phyloP scores from a whole-genome alignment of 2,888 invertebrate species.

The Isotomurus palustris region DNA sequence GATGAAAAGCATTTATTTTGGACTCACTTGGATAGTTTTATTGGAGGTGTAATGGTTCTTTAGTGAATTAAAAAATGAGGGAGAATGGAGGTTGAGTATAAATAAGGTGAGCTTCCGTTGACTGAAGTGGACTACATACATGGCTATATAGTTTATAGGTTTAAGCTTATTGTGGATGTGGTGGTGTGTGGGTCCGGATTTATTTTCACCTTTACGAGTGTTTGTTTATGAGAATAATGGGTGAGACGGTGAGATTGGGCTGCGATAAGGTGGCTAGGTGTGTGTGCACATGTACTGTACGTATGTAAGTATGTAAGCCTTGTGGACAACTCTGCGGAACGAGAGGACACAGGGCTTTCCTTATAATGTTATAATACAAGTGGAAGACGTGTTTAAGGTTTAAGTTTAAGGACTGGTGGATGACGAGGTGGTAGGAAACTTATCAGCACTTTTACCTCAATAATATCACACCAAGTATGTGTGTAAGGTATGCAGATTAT shows the following conservation, averaged over 20 bases:
- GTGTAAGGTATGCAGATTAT: constrained; percentile 7
- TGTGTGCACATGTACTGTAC: too few relatives aligned
- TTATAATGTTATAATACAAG: too few relatives aligned
- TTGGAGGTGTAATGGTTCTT: not conserved
- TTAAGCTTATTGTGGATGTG: not conserved
- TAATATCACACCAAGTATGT: constrained; percentile 13
- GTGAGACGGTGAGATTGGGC: constrained; percentile 9
- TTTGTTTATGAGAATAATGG: constrained; percentile 25
- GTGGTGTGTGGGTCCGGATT: constrained; percentile 21
- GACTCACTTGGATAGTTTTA: too few relatives aligned
- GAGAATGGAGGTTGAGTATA: not conserved
- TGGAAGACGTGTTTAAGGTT: too few relatives aligned
- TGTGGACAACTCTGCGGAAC: too few relatives aligned
- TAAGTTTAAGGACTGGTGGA: too few relatives aligned
- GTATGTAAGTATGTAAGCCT: too few relatives aligned
- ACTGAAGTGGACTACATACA: not conserved
- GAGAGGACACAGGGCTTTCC: too few relatives aligned
- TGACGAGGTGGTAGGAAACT: constrained; percentile 1
- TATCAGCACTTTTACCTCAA: constrained; percentile 6
- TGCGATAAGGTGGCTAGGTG: constrained; percentile 25
- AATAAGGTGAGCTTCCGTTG: not conserved
- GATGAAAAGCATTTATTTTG: too few relatives aligned
- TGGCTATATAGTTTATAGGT: too few relatives aligned
- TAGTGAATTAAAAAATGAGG: not conserved
- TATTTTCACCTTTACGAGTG: constrained; percentile 29